These are phyloP conservation scores for Tiaroga cobitis DNA, from an alignment of 2,797 vertebrate species.

Conservation along the genomic window DNA sequence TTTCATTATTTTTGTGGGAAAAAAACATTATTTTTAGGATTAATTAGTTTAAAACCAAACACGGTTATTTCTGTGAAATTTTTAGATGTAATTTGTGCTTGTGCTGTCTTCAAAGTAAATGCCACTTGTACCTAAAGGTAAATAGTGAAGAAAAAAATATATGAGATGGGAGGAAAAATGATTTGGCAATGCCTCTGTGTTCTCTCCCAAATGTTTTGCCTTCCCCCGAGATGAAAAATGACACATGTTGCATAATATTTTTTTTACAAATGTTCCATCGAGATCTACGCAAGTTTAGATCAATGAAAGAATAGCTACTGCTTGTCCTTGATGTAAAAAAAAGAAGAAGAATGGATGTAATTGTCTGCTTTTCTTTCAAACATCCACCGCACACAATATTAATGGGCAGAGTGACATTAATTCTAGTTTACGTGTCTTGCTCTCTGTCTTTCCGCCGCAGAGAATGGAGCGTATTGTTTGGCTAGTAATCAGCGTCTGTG, in stretches of 20 bases:
- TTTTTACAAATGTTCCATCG: constrained; percentile 21
- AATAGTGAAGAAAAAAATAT: too few relatives aligned
- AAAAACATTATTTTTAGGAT: background rate
- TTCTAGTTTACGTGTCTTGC: constrained; percentile 35
- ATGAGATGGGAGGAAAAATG: too few relatives aligned
- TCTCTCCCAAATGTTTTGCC: too few relatives aligned
- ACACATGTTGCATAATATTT: background rate
- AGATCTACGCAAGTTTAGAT: background rate
- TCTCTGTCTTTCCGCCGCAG: constrained; percentile 3
- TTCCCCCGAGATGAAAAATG: background rate
- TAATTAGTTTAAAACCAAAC: background rate
- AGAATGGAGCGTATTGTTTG: constrained; percentile 22
- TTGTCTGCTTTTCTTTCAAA: constrained; percentile 19
- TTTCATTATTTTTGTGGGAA: background rate
- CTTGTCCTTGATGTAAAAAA: constrained; percentile 5
- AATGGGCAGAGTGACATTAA: constrained; percentile 27
- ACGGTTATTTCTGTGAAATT: background rate
- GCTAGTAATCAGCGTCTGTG: constrained; percentile 23
- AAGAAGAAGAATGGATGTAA: background rate
- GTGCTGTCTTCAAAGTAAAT: background rate
- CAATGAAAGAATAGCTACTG: background rate
- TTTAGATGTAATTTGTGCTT: background rate
- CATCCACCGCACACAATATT: background rate
- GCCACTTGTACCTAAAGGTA: background rate
- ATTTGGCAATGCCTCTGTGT: too few relatives aligned